Conservation (phyloP, 2,113 vertebrate species). For the Neotoma lepida region DNA sequence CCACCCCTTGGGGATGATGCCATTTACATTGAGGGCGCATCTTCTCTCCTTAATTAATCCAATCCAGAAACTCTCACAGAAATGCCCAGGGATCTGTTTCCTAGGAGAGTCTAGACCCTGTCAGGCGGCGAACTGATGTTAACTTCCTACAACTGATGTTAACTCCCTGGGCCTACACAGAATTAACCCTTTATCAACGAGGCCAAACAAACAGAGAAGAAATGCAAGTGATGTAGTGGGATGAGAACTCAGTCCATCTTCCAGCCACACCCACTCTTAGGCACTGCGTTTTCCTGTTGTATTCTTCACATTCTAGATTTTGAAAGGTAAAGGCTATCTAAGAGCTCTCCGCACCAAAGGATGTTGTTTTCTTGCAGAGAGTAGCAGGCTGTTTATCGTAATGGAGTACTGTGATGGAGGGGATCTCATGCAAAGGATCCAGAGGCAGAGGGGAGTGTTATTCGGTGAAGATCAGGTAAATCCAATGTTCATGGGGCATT, state of each 20-base stretch:
- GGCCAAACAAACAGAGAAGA: background rate
- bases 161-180: background rate
- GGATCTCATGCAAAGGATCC: slow-evolving; percentile 93
- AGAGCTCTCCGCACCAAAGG: background rate
- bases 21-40: background rate
- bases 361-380: slow-evolving; percentile 85
- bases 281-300: background rate
- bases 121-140: background rate
- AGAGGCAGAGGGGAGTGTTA: slow-evolving; percentile 88
- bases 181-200: background rate
- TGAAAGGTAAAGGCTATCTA: background rate
- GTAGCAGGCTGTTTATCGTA: slow-evolving; percentile 90
- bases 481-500: background rate
- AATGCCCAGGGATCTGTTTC: background rate
- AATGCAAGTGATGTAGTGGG: background rate
- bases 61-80: background rate
- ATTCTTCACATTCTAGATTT: background rate
- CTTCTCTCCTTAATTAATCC: background rate
- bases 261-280: background rate
- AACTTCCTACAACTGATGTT: background rate
- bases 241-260: background rate
- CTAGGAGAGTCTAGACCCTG: no score
- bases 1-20: background rate
- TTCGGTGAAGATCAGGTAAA: slow-evolving; percentile 93
- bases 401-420: slow-evolving; percentile 97